A percentile compares a stretch with the other conserved stretches of the same genome.
phyloP scores from a whole-genome alignment of 2,113 vertebrate species.

The Anthoscopus minutus region DNA sequence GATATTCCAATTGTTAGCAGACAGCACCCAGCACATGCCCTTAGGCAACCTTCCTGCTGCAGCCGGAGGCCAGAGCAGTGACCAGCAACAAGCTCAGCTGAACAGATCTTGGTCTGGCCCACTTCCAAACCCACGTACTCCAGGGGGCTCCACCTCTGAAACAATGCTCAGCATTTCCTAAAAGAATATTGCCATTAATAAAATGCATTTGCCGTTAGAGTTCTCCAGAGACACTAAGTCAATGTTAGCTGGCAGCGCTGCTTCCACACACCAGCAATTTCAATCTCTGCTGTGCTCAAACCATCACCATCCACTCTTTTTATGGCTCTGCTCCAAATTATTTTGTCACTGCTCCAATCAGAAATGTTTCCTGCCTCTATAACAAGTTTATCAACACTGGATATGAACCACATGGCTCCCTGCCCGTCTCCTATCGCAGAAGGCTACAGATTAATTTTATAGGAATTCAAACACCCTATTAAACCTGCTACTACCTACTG shows the following conservation, averaged over 20 bases:
- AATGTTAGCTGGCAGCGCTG: constrained; percentile 55
- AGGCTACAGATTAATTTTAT: constrained; percentile 67
- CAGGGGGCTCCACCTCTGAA: constrained; percentile 12
- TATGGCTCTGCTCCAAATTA: constrained; percentile 51
- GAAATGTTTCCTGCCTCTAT: constrained; percentile 60
- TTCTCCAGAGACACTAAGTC: constrained; percentile 58
- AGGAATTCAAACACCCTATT: constrained; percentile 67
- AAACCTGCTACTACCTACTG: constrained; percentile 61
- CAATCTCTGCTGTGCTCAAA: constrained; percentile 58
- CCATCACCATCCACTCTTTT: constrained; percentile 50
- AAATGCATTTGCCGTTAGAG: constrained; percentile 60
- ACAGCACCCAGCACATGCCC: not conserved
- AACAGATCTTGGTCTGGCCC: not conserved
- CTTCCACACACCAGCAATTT: constrained; percentile 65
- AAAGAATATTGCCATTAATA: constrained; percentile 59
- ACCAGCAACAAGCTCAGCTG: not conserved
- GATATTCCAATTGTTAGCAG: not conserved
- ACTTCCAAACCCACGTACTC: not conserved
- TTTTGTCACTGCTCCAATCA: constrained; percentile 59
- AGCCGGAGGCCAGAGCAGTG: not conserved
- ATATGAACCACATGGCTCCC: constrained; percentile 61
- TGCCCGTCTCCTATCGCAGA: constrained; percentile 55
- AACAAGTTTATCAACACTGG: constrained; percentile 63
- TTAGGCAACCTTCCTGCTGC: not conserved
- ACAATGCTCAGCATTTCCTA: constrained; percentile 37